Conservation (phyloP, 2,113 vertebrate species). For the Dicentrarchus labrax region DNA sequence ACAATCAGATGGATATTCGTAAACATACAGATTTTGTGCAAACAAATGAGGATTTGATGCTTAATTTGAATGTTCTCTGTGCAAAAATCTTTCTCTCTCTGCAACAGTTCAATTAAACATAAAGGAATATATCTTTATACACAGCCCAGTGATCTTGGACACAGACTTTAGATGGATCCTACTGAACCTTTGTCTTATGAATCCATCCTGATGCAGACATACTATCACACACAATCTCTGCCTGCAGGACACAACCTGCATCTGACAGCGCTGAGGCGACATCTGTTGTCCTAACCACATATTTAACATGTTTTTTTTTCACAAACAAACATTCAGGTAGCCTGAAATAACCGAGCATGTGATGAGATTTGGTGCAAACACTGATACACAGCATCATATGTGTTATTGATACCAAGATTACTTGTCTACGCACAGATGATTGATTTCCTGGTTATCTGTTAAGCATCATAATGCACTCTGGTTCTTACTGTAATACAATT, state of each 20-base stretch:
- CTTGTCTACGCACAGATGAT: background rate
- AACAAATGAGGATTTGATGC: background rate
- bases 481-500: background rate
- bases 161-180: no score
- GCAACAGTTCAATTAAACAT: no score
- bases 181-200: background rate
- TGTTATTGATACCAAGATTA: background rate
- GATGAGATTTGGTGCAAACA: background rate
- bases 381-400: background rate
- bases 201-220: background rate
- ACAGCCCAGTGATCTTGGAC: background rate
- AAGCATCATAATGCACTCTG: background rate
- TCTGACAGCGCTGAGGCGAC: conserved; percentile 20
- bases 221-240: background rate
- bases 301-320: background rate
- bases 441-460: background rate
- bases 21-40: background rate
- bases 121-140: background rate
- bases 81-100: no score
- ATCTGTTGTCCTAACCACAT: conserved; percentile 32
- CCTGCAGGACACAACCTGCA: background rate
- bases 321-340: background rate
- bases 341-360: background rate
- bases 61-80: background rate
- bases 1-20: background rate